A percentile compares a stretch with the other conserved stretches of the same genome.
Conservation (phyloP, 2,113 vertebrate genomes). For the Oxyruncus cristatus region DNA sequence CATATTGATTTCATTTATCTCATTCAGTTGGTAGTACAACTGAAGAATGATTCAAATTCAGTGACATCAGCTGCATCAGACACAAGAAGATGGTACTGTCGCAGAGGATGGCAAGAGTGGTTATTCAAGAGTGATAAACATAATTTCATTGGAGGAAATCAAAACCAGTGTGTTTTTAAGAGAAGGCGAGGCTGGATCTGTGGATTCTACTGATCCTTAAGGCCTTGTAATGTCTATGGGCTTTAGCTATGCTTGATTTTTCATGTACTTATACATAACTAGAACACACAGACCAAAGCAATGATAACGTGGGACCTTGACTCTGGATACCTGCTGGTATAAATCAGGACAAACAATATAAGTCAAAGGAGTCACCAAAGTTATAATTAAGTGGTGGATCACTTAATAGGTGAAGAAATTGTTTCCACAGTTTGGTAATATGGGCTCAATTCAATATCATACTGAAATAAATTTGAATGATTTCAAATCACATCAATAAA, state of each 20-base stretch:
- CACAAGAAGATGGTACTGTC: conserved; percentile 19
- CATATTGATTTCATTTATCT: conserved; percentile 68
- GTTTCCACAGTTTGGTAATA: neutral
- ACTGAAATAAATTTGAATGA: neutral
- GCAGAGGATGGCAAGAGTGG: neutral
- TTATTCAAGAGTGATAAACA: conserved; percentile 23
- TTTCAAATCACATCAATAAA: neutral
- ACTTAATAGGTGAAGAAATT: neutral
- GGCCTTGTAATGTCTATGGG: neutral
- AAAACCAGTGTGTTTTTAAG: conserved; percentile 56
- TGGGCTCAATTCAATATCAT: neutral
- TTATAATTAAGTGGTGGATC: neutral
- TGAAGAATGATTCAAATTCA: conserved; percentile 57
- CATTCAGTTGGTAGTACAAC: conserved; percentile 46
- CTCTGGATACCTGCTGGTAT: neutral
- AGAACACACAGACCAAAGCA: neutral
- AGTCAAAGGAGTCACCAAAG: neutral
- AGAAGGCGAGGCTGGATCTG: neutral
- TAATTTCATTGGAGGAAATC: conserved; percentile 43
- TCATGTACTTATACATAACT: neutral
- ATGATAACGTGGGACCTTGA: neutral
- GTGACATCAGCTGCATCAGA: conserved; percentile 13
- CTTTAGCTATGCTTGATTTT: neutral
- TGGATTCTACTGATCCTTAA: neutral
- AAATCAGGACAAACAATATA: neutral